phyloP scores from a whole-genome alignment of 2,888 invertebrate species.

The Nymphalis urticae region DNA sequence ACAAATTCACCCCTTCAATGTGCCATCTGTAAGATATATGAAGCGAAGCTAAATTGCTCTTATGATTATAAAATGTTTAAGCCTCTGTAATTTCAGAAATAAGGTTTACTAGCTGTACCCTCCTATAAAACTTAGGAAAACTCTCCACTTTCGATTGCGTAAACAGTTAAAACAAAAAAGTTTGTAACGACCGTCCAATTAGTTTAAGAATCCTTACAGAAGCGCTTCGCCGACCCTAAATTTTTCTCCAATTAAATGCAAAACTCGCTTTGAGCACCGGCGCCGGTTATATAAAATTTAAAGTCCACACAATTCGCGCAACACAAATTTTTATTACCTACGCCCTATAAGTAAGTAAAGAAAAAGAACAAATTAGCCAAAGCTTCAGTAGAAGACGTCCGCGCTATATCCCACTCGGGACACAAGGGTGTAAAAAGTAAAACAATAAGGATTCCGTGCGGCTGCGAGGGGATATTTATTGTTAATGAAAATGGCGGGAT shows the following conservation, averaged over 20 bases:
- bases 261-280: slow-evolving; percentile 70
- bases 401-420: slow-evolving; percentile 67
- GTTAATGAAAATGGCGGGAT: slow-evolving; percentile 82
- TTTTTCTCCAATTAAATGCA: slow-evolving; percentile 80
- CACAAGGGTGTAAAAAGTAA: slow-evolving; percentile 82
- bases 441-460: slow-evolving; percentile 80
- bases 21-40: slow-evolving; percentile 61
- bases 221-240: slow-evolving; percentile 77
- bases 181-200: slow-evolving; percentile 79
- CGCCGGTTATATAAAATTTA: slow-evolving; percentile 80
- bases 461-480: slow-evolving; percentile 81
- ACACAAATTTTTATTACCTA: slow-evolving; percentile 81
- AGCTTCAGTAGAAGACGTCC: slow-evolving; percentile 68
- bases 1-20: slow-evolving; percentile 70
- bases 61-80: slow-evolving; percentile 35
- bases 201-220: slow-evolving; percentile 79
- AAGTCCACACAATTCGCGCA: slow-evolving; percentile 81
- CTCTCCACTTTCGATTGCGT: slow-evolving; percentile 54
- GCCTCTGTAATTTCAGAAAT: slow-evolving; percentile 5
- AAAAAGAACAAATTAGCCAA: slow-evolving; percentile 78
- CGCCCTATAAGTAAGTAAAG: slow-evolving; percentile 76
- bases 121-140: slow-evolving; percentile 26
- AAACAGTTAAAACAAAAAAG: slow-evolving; percentile 72
- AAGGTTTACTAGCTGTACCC: slow-evolving; percentile 15
- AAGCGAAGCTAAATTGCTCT: slow-evolving; percentile 39